Conservation (phyloP, 2,888 invertebrate species). For the Chalcosyrphus nemorum region DNA sequence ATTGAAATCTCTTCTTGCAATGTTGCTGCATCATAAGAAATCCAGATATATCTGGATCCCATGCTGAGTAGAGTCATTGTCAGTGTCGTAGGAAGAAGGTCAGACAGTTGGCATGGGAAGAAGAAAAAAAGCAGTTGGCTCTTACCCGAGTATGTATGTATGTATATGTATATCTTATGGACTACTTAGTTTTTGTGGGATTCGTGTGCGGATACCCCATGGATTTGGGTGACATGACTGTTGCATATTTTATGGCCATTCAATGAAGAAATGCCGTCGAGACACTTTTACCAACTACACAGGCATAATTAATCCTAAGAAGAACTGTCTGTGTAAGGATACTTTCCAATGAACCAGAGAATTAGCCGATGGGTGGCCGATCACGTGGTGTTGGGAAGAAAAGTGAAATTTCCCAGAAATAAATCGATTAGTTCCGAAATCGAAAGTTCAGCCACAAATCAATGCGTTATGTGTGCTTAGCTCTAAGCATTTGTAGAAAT, state of each 20-base stretch:
- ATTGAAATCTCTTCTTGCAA: slow-evolving; percentile 53
- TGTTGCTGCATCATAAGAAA: slow-evolving; percentile 14
- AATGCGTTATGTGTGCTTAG: neutral
- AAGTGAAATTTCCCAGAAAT: slow-evolving; percentile 20
- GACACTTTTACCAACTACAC: slow-evolving; percentile 23
- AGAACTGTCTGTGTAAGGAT: slow-evolving; percentile 15
- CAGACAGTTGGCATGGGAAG: slow-evolving; percentile 41
- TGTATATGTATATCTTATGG: slow-evolving; percentile 53
- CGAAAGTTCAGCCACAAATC: slow-evolving; percentile 28
- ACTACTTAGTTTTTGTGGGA: slow-evolving; percentile 69
- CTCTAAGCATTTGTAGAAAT: neutral
- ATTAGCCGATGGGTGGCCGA: neutral
- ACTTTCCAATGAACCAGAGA: slow-evolving; percentile 12
- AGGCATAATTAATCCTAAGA: neutral
- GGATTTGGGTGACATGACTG: slow-evolving; percentile 69
- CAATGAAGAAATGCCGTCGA: neutral
- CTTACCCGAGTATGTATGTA: slow-evolving; percentile 36
- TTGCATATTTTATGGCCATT: slow-evolving; percentile 57
- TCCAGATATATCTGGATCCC: slow-evolving; percentile 30
- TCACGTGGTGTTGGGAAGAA: neutral
- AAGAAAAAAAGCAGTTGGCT: slow-evolving; percentile 14
- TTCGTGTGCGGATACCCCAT: slow-evolving; percentile 71
- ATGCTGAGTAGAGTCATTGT: slow-evolving; percentile 57
- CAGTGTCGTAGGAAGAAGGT: slow-evolving; percentile 63
- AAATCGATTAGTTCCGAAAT: slow-evolving; percentile 54